Base-by-base conservation (phyloP, 2,113 vertebrate genomes). In the Synchiropus splendidus region DNA sequence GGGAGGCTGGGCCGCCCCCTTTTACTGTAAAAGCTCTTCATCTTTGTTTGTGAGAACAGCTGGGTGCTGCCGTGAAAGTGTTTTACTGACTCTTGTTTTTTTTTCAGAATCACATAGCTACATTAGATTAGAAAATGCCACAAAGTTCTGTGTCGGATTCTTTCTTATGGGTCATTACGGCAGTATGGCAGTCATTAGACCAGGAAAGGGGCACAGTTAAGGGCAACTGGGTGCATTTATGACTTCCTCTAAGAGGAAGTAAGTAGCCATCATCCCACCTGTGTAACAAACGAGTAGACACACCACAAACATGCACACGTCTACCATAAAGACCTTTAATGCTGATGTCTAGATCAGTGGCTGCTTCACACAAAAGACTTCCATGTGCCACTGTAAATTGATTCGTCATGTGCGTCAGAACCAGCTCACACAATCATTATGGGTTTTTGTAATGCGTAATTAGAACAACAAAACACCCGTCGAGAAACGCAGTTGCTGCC, bases 221-320 rank as follows among this genome's bases (percentile, higher is more conserved):
- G 86, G 73, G 75, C 78, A 81, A 88, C 83, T 46, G 56, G 71
- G 77, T 71, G 80, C 83, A 45, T 91, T 92, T 90, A 93, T 82
- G 83, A 90, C 87, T 91, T 93, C 91, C 89, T 89, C 82, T 85
- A 75, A 64, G 81, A 89, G 91, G 88, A 91, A 92, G 87, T 79
- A 81, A 85, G 83, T 82, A 70, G 76, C 83, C 79, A 62, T 80
- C 48, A 48, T 82, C 78, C 80, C 83, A 83, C 88, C 82, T 86
- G 85, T 70, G 71, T 83, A 72, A 60, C 87, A 84, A 87, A 85
- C 75, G 79, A 27, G 41, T 59, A 43, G 13, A 21, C 49, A 54
- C 64, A 71, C 66, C 70, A 52, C 59, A 73, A 59, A 66, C 41
- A 51, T 55, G 54, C 21, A 27, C 21, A 5, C 21, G 4, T 27